phyloP scores from a whole-genome alignment of 1,140 invertebrate species.

The Phocides pigmalion region DNA sequence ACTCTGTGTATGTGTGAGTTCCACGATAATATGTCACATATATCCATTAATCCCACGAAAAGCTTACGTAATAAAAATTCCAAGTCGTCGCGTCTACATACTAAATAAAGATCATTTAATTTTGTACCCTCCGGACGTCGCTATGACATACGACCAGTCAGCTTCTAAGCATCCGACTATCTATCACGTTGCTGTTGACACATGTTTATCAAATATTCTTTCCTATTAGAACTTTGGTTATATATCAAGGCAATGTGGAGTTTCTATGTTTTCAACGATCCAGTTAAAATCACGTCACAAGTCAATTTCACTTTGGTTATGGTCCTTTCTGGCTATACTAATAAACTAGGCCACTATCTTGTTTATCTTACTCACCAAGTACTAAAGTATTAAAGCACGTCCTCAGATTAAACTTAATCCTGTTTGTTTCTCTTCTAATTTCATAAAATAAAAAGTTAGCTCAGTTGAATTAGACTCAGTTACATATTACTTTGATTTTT shows the following conservation, averaged over 20 bases:
- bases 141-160: neutral
- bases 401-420: no score
- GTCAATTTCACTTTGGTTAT: no score
- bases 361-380: no score
- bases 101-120: conserved; percentile 45
- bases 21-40: conserved; percentile 41
- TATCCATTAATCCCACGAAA: conserved; percentile 39
- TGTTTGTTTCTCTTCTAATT: no score
- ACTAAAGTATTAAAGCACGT: no score
- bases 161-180: neutral
- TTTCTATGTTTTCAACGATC: no score
- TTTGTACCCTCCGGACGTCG: conserved; percentile 26
- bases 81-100: conserved; percentile 35
- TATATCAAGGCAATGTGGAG: neutral
- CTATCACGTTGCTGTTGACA: neutral
- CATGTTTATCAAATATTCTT: neutral
- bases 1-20: neutral
- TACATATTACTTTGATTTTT: no score
- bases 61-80: conserved; percentile 46
- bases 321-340: no score
- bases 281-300: no score
- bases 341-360: no score
- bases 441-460: no score
- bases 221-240: neutral
- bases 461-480: no score